Percentiles rank a stretch among this genome's conserved stretches.
phyloP scores from a whole-genome alignment of 2,113 vertebrate species.

The Psephotus haematonotus region DNA sequence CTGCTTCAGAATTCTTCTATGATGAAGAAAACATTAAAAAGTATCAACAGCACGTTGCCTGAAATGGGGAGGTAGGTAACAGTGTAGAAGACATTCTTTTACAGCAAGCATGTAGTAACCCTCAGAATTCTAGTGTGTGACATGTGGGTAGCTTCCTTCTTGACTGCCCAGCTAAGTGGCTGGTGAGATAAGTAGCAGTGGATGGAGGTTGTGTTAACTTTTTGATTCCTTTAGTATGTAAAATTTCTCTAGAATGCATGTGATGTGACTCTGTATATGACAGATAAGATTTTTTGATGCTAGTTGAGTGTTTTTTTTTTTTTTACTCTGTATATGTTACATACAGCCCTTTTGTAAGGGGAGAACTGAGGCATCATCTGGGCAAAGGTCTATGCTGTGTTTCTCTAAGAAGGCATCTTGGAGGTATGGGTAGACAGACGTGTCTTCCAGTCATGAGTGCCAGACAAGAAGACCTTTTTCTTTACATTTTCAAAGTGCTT shows the following conservation, averaged over 20 bases:
- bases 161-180: neutral
- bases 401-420: neutral
- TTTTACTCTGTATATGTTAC: neutral
- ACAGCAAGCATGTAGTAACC: neutral
- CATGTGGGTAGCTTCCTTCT: neutral
- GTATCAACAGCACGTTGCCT: conserved; percentile 89
- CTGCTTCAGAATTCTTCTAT: conserved; percentile 96
- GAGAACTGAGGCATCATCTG: neutral
- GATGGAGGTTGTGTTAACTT: neutral
- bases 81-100: neutral
- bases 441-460: neutral
- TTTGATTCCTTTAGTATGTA: neutral
- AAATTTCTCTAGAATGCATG: neutral
- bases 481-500: neutral
- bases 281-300: neutral
- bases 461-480: neutral
- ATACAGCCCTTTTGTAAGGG: neutral
- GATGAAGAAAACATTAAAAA: conserved; percentile 98
- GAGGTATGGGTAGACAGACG: neutral
- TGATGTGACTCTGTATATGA: neutral
- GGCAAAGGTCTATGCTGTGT: neutral
- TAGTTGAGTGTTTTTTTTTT: fast-evolving
- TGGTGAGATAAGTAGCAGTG: neutral
- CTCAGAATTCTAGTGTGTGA: neutral
- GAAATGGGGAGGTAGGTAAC: conserved; percentile 89